Evolutionary conservation across 2,797 vertebrate genomes (phyloP).

Genomic region (Myripristis jacobus): DNA sequence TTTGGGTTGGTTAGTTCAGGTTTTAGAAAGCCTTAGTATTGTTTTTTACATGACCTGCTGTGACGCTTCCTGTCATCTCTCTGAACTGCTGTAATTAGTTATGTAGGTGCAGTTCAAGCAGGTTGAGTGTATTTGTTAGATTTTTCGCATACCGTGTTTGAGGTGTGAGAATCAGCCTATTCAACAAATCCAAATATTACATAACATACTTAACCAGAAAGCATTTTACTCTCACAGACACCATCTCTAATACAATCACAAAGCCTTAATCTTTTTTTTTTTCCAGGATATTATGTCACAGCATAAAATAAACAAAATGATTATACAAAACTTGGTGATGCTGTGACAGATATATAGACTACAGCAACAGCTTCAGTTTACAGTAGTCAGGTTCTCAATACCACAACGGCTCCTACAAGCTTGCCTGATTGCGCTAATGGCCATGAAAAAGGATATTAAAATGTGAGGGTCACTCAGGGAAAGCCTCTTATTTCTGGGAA

Average conservation of each 20-base stretch:
- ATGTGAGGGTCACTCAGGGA: slow-evolving; percentile 53
- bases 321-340: not conserved
- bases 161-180: slow-evolving; percentile 36
- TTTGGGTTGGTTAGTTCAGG: not conserved
- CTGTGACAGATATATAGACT: no score
- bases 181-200: slow-evolving; percentile 58
- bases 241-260: slow-evolving; percentile 39
- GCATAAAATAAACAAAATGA: slow-evolving; percentile 15
- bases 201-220: slow-evolving; percentile 54
- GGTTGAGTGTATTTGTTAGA: slow-evolving; percentile 26
- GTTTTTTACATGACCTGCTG: not conserved
- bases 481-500: slow-evolving; percentile 67
- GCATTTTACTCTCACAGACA: slow-evolving; percentile 56
- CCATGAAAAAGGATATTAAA: slow-evolving; percentile 56
- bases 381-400: no score
- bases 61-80: not conserved
- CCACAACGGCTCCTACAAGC: slow-evolving; percentile 20
- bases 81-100: not conserved
- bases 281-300: slow-evolving; percentile 51
- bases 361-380: no score
- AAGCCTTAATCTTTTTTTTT: slow-evolving; percentile 56
- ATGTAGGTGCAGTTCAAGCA: not conserved
- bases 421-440: slow-evolving; percentile 60
- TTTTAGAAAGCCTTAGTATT: not conserved
- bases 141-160: slow-evolving; percentile 38